Conservation (phyloP, 2,888 invertebrate species). For the Craniophora ligustri region DNA sequence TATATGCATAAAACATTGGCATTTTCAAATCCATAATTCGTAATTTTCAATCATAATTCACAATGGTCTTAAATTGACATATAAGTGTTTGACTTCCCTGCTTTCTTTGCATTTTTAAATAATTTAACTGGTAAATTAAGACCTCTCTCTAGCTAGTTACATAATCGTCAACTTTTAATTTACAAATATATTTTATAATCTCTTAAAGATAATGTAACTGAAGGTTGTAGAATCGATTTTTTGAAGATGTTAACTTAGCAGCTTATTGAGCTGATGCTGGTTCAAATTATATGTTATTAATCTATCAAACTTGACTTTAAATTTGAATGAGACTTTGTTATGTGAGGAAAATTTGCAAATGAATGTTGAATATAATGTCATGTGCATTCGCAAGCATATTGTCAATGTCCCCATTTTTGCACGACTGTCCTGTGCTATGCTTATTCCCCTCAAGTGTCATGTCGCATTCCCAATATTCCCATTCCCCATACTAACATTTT, state of each 20-base stretch:
- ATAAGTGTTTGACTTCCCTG: constrained; percentile 4
- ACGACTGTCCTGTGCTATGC: constrained; percentile 39
- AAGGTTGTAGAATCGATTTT: too few species aligned
- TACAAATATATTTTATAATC: too few species aligned
- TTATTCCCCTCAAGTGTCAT: constrained; percentile 22
- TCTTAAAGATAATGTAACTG: too few species aligned
- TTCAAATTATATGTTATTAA: too few species aligned
- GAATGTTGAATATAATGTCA: constrained; percentile 8
- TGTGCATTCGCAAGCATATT: constrained; percentile 22
- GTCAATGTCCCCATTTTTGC: constrained; percentile 13
- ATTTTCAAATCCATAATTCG: constrained; percentile 2
- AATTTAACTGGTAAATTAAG: too few species aligned
- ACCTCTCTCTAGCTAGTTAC: too few species aligned
- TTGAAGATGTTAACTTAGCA: too few species aligned
- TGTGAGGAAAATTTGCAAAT: too few species aligned
- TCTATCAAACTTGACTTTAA: too few species aligned
- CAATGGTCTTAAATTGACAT: constrained; percentile 2
- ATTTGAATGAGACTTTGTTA: too few species aligned
- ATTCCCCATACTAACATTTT: constrained; percentile 19
- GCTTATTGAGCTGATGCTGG: too few species aligned
- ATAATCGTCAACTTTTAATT: too few species aligned
- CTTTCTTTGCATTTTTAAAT: not conserved
- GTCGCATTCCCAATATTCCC: not conserved
- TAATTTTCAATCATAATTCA: constrained; percentile 7
- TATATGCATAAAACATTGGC: constrained; percentile 1